Conservation (phyloP, 2,888 invertebrate species). For the Ennomos quercinarius region DNA sequence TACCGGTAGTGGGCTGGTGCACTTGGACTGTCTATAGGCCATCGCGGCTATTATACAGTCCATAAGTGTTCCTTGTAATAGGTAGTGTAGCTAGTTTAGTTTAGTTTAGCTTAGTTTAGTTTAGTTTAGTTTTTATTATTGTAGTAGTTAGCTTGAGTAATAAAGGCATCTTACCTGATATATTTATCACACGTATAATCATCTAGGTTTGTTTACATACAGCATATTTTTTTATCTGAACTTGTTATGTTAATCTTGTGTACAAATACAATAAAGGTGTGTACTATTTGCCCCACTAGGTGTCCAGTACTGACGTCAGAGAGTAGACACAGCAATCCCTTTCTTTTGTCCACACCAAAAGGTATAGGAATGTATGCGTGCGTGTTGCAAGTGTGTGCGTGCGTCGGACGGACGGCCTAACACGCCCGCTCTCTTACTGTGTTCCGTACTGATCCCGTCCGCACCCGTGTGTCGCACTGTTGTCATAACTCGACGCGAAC, state of each 20-base stretch:
- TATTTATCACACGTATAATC: not conserved
- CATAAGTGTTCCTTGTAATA: too few relatives aligned
- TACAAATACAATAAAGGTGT: constrained; percentile 64
- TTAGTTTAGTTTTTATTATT: too few relatives aligned
- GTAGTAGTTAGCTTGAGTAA: too few relatives aligned
- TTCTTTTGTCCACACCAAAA: constrained; percentile 82
- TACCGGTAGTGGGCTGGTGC: too few relatives aligned
- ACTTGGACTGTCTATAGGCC: too few relatives aligned
- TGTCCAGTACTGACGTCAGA: constrained; percentile 84
- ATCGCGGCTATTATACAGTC: too few relatives aligned
- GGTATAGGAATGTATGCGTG: constrained; percentile 83
- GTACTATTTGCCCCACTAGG: constrained; percentile 81
- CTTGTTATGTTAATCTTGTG: constrained; percentile 33
- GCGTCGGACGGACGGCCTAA: constrained; percentile 64
- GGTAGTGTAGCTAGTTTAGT: too few relatives aligned
- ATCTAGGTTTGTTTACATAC: too few relatives aligned
- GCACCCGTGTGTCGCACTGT: constrained; percentile 41
- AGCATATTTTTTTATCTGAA: not conserved
- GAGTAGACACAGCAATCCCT: constrained; percentile 82
- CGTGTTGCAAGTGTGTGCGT: constrained; percentile 79
- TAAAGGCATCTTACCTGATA: too few relatives aligned
- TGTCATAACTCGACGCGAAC: constrained; percentile 40
- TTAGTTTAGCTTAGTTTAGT: too few relatives aligned
- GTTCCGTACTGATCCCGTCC: constrained; percentile 49
- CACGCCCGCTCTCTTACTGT: constrained; percentile 56